Conservation (phyloP, 2,888 invertebrate genomes). For the Tipula unca region DNA sequence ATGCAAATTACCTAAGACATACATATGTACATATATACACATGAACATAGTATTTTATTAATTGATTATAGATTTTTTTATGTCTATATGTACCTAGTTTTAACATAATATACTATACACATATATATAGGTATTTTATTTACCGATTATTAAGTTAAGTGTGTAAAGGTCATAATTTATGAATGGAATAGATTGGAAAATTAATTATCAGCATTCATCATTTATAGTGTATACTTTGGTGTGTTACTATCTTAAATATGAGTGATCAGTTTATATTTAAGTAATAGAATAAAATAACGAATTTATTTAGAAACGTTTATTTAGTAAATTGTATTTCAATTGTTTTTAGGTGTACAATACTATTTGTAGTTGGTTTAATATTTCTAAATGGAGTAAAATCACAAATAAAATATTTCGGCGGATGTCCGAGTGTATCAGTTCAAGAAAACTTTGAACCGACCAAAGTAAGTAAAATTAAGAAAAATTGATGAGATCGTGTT, state of each 20-base stretch:
- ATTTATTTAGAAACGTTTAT: background rate
- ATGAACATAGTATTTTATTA: too few relatives aligned
- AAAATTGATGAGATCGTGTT: constrained; percentile 24
- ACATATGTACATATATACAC: background rate
- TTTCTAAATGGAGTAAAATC: constrained; percentile 27
- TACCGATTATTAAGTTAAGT: background rate
- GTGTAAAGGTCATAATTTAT: background rate
- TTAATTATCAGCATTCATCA: background rate
- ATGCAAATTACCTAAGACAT: background rate
- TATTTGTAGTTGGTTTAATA: background rate
- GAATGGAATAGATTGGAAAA: background rate
- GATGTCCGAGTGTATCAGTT: constrained; percentile 54
- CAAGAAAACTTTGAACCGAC: constrained; percentile 49
- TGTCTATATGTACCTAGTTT: too few relatives aligned
- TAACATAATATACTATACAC: background rate
- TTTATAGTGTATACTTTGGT: background rate
- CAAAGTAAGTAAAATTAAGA: constrained; percentile 32
- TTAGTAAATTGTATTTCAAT: background rate
- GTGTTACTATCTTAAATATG: background rate
- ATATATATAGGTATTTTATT: background rate
- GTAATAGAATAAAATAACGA: background rate
- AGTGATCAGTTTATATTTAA: background rate
- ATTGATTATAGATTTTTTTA: too few relatives aligned
- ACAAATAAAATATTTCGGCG: constrained; percentile 55
- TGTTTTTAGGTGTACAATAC: background rate